Base-by-base conservation (phyloP, 2,797 vertebrate genomes). In the Trichosurus vulpecula region DNA sequence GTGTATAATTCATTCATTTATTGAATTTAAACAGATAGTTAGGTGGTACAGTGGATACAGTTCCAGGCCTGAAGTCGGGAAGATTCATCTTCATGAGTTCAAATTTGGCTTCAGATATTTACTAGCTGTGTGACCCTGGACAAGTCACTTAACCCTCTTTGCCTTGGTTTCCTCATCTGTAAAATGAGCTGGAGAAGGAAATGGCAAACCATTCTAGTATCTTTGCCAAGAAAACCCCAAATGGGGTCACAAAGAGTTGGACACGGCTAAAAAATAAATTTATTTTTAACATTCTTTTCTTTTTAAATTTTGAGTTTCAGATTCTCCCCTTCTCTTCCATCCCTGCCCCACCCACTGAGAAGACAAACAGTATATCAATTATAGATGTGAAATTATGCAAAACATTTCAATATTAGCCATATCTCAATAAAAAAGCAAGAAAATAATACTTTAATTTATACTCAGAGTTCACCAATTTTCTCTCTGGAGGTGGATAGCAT, bases 1-100 rank as follows among this genome's bases (percentile, higher is more conserved):
- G 19, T 41, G 1, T n/a, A 16, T 29, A 6, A n/a, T n/a, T n/a
- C 6, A n/a, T n/a, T n/a, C 2, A n/a, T 16, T n/a, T 12, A 2
- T 54, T 54, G 12, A n/a, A n/a, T 66, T n/a, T n/a, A 66, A 41
- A n/a, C 13, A 35, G 57, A 0, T 2, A 41, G 35, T n/a, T 74
- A 74, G 16, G 16, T 74, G 61, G 4, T 74, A 2, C 14, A 74
- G 61, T n/a, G 61, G 5, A 41, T 74, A 22, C 41, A 41, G 35
- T 74, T n/a, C 1, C 35, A 74, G 31, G 14, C 5, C 16, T 29
- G 27, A 41, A 74, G 6, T n/a, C 16, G 74, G 61, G n/a, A 74
- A 74, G 35, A 41, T 31, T 31, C 16, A 41, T 41, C 35, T 22
- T 41, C 11, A 31, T n/a, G n/a, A 74, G 6, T 74, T 74, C 35